These are phyloP conservation scores for Ataeniobius toweri DNA, from an alignment of 2,797 vertebrate species.

Conservation along the genomic window DNA sequence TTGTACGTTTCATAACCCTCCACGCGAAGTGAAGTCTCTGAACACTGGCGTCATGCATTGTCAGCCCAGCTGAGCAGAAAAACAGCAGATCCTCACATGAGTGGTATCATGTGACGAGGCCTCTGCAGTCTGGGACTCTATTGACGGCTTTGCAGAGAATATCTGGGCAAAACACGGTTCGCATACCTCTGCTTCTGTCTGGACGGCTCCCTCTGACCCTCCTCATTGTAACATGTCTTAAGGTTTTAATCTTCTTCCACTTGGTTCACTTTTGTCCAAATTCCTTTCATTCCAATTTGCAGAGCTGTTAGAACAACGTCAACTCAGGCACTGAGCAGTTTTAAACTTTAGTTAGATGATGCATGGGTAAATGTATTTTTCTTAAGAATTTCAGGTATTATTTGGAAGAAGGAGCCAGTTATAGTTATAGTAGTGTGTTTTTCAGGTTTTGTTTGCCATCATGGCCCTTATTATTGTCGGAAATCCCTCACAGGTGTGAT, in stretches of 20 bases:
- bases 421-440: background rate
- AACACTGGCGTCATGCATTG: conserved; percentile 53
- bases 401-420: background rate
- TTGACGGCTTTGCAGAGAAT: conserved; percentile 52
- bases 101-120: conserved; percentile 76
- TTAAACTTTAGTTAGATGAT: background rate
- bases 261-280: conserved; percentile 17
- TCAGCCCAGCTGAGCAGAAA: conserved; percentile 76
- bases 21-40: conserved; percentile 14
- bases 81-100: conserved; percentile 86
- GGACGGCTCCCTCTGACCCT: background rate
- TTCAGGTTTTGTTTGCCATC: background rate
- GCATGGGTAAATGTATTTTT: background rate
- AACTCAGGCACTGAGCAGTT: background rate
- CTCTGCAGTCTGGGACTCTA: conserved; percentile 63
- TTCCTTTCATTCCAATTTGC: conserved; percentile 2
- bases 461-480: background rate
- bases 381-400: background rate
- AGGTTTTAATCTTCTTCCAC: conserved; percentile 29
- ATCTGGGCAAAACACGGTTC: conserved; percentile 44
- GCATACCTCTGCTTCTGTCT: conserved; percentile 34
- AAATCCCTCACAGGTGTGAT: background rate
- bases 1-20: conserved; percentile 18
- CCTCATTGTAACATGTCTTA: conserved; percentile 9
- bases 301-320: conserved; percentile 5